Percentiles rank a stretch among this genome's conserved stretches.
These are phyloP conservation scores for Tribolium madens DNA, from an alignment of 1,140 invertebrate species.

Conservation along the genomic window DNA sequence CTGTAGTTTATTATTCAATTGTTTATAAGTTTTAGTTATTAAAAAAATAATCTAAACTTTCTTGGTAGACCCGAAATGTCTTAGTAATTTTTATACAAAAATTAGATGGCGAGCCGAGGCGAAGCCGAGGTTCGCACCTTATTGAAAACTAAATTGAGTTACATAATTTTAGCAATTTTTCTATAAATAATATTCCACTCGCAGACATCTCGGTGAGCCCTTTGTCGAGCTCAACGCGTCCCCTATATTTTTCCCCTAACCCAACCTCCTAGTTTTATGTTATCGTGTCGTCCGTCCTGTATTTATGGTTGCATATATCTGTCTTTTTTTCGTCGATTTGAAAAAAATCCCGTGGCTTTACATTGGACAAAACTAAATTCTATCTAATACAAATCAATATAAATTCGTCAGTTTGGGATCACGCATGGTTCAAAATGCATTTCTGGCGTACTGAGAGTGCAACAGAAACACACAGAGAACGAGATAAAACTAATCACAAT, in stretches of 20 bases:
- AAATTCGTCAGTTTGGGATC: conserved; percentile 39
- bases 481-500: conserved; percentile 33
- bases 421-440: conserved; percentile 36
- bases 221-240: background rate
- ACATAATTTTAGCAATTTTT: no score
- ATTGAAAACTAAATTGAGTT: no score
- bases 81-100: no score
- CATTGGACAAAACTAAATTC: conserved; percentile 43
- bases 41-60: no score
- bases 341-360: background rate
- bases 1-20: no score
- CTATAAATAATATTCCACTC: no score
- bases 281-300: background rate
- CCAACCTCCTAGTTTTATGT: background rate
- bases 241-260: conserved; percentile 10
- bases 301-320: conserved; percentile 4
- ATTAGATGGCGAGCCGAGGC: no score
- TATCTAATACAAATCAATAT: conserved; percentile 44
- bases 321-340: background rate
- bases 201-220: no score
- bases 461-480: conserved; percentile 47
- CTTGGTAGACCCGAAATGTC: no score
- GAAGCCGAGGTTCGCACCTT: no score
- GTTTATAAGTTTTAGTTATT: no score
- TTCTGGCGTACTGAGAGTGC: conserved; percentile 48